Conservation (phyloP, 2,113 vertebrate genomes). For the Prunella fulvescens region DNA sequence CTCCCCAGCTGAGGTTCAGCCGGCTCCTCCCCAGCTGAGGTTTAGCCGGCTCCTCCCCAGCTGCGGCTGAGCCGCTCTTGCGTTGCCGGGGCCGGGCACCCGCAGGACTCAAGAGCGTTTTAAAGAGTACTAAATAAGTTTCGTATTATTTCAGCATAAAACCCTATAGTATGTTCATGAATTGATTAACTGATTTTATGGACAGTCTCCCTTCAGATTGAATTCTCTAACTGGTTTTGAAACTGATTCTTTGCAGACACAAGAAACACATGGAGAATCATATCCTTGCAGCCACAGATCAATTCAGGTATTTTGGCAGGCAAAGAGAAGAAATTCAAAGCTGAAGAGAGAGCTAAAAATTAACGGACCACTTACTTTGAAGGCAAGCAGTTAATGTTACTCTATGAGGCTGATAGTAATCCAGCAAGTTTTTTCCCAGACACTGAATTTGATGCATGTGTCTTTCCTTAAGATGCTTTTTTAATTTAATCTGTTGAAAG, state of each 20-base stretch:
- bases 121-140: not conserved
- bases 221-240: not conserved
- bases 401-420: not conserved
- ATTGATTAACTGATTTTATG: not conserved
- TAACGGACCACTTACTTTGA: not conserved
- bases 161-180: not conserved
- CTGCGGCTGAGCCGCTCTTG: not conserved
- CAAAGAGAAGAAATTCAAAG: not conserved
- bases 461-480: not conserved
- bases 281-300: not conserved
- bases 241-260: not conserved
- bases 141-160: not conserved
- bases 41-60: not conserved
- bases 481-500: not conserved
- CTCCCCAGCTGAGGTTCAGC: not conserved
- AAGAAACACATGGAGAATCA: not conserved
- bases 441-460: not conserved
- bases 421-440: not conserved
- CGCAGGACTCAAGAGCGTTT: not conserved
- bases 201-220: not conserved
- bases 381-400: not conserved
- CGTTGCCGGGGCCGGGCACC: not conserved
- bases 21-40: not conserved
- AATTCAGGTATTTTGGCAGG: not conserved
- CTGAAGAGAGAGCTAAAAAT: not conserved